A percentile compares a stretch with the other conserved stretches of the same genome.
phyloP scores from a whole-genome alignment of 2,888 invertebrate species.

The Andrena flavipes region DNA sequence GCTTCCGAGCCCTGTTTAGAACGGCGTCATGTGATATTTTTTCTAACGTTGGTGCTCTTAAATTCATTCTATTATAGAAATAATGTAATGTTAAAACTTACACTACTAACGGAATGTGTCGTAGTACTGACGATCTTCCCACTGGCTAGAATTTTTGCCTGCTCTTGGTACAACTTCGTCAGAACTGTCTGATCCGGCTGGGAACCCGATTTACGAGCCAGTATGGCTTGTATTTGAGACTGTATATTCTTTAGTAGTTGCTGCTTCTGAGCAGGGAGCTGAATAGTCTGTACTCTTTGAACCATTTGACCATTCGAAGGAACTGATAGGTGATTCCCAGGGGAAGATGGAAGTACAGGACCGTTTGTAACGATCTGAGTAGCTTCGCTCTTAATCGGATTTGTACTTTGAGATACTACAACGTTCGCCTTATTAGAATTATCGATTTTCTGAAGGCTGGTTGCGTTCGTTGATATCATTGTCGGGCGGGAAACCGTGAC shows the following conservation, averaged over 20 bases:
- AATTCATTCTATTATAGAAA: background rate
- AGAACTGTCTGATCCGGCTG: slow-evolving; percentile 87
- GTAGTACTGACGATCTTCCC: slow-evolving; percentile 87
- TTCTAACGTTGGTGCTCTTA: background rate
- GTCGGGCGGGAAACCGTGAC: slow-evolving; percentile 75
- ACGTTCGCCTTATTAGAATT: slow-evolving; percentile 72
- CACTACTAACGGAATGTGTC: slow-evolving; percentile 75
- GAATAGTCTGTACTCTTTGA: slow-evolving; percentile 90
- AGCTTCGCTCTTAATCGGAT: slow-evolving; percentile 79
- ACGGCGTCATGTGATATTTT: slow-evolving; percentile 5
- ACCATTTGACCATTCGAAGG: slow-evolving; percentile 81
- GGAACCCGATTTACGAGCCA: slow-evolving; percentile 85
- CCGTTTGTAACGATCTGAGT: slow-evolving; percentile 72
- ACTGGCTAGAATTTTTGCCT: slow-evolving; percentile 90
- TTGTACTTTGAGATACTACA: slow-evolving; percentile 76
- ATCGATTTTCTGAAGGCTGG: slow-evolving; percentile 74
- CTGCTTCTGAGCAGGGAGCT: slow-evolving; percentile 91
- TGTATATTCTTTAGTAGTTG: slow-evolving; percentile 85
- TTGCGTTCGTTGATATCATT: slow-evolving; percentile 70
- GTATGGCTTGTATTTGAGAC: slow-evolving; percentile 89
- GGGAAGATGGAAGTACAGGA: slow-evolving; percentile 71
- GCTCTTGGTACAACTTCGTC: slow-evolving; percentile 88
- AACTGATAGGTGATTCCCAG: slow-evolving; percentile 73
- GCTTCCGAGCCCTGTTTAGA: slow-evolving; percentile 76
- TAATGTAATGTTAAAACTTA: slow-evolving; percentile 66